Percentiles rank a stretch among this genome's conserved stretches.
Evolutionary conservation across 2,888 invertebrate species (phyloP).

Genomic region (Agrilus mali): DNA sequence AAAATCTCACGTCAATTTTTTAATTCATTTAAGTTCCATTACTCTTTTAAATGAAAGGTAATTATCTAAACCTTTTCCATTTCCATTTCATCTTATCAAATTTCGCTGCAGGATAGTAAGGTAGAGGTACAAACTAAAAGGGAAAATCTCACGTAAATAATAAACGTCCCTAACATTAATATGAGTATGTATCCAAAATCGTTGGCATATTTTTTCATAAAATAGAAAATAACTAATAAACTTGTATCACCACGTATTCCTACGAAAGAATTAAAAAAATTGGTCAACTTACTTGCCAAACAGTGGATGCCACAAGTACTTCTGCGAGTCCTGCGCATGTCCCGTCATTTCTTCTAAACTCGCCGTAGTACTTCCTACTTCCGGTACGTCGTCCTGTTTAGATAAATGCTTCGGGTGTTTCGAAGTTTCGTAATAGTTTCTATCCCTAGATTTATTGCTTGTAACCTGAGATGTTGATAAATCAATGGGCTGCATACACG

Average conservation of each 20-base stretch:
- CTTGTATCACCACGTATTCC: background rate
- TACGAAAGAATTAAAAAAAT: background rate
- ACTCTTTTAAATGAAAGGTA: too few species aligned
- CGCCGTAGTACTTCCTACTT: slow-evolving; percentile 52
- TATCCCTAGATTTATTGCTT: too few species aligned
- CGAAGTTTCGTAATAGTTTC: background rate
- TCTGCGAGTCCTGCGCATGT: slow-evolving; percentile 42
- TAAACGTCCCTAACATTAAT: too few species aligned
- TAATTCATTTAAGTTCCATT: too few species aligned
- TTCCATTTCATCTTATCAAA: too few species aligned
- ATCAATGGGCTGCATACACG: slow-evolving; percentile 29
- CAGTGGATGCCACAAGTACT: slow-evolving; percentile 72
- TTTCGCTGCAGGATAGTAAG: too few species aligned
- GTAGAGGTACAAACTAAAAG: too few species aligned
- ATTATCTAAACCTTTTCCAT: too few species aligned
- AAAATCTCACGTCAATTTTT: too few species aligned
- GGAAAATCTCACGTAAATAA: too few species aligned
- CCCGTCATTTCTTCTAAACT: slow-evolving; percentile 37
- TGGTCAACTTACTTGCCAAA: slow-evolving; percentile 64
- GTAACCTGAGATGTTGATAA: slow-evolving; percentile 19
- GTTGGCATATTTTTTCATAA: too few species aligned
- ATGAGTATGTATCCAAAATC: too few species aligned
- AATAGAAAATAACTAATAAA: slow-evolving; percentile 2
- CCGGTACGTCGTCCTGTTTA: slow-evolving; percentile 42
- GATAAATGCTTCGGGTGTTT: slow-evolving; percentile 26